Evolutionary conservation across 2,113 vertebrate genomes (phyloP).

Genomic region (Ondatra zibethicus): DNA sequence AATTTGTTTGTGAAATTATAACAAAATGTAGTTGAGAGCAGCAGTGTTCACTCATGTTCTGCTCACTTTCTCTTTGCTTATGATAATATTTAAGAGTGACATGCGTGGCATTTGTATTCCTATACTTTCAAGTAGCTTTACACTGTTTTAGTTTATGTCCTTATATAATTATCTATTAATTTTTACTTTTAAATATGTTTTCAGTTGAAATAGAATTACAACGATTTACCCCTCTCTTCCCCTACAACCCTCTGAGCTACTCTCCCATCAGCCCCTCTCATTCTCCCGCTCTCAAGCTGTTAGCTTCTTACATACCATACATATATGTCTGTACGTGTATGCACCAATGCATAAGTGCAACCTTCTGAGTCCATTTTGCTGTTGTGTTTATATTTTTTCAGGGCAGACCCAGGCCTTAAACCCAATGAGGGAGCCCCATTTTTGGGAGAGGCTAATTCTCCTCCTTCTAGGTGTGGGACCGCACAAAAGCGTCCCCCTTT

Average conservation of each 20-base stretch:
- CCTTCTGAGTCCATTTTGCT: not conserved
- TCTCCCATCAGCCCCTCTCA: too few species aligned
- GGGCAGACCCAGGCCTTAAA: not conserved
- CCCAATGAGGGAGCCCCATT: not conserved
- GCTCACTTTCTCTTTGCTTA: not conserved
- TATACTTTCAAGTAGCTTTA: not conserved
- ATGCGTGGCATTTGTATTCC: not conserved
- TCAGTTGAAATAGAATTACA: not conserved
- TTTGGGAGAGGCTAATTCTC: not conserved
- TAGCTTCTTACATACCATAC: not conserved
- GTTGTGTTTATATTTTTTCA: not conserved
- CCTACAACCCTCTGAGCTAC: not conserved
- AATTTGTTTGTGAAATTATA: slow-evolving; percentile 5
- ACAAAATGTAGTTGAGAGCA: not conserved
- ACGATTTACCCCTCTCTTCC: not conserved
- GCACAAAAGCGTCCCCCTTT: too few species aligned
- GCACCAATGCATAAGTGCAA: not conserved
- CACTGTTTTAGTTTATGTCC: not conserved
- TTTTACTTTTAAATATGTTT: not conserved
- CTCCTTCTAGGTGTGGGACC: not conserved
- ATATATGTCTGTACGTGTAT: not conserved
- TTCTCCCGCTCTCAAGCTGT: not conserved
- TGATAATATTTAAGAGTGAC: not conserved
- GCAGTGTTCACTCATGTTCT: not conserved
- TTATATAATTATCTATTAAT: not conserved